Conservation (phyloP, 64 coral and sea anemone genomes). For the Montipora capricornis region DNA sequence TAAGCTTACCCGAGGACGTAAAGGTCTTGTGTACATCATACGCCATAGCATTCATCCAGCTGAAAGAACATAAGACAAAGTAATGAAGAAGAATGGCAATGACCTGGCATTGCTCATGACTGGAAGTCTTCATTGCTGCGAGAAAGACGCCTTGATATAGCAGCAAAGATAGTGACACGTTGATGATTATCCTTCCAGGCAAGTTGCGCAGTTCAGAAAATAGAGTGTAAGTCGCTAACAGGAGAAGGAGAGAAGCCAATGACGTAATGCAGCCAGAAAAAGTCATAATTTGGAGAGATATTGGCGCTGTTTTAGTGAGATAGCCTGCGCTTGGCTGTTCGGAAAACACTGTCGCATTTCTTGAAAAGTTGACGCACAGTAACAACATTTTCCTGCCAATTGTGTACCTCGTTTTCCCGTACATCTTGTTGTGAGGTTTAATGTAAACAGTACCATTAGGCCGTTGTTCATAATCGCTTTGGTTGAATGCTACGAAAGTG, state of each 20-base stretch:
- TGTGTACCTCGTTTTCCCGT: not conserved
- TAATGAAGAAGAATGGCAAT: no score
- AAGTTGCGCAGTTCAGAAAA: no score
- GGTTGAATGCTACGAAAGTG: not conserved
- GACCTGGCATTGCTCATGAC: no score
- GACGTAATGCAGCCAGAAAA: no score
- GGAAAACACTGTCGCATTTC: not conserved
- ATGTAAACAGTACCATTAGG: slow-evolving; percentile 21
- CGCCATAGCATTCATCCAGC: slow-evolving; percentile 34
- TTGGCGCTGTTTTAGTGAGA: no score
- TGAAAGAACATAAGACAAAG: not conserved
- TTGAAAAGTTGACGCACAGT: slow-evolving; percentile 12
- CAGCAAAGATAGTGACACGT: no score
- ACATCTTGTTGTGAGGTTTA: not conserved
- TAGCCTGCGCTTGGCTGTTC: not conserved
- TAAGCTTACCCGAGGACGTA: not conserved
- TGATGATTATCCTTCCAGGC: no score
- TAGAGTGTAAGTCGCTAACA: no score
- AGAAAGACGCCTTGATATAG: not conserved
- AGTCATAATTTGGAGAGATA: no score
- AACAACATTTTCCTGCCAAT: not conserved
- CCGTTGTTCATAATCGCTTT: not conserved
- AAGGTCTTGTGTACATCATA: slow-evolving; percentile 42
- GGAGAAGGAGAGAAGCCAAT: no score
- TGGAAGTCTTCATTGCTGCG: not conserved